Evolutionary conservation across 2,888 invertebrate genomes (phyloP), one percentile per base, ranked within the genome.

Genomic region (Scaptomyza reducta): DNA sequence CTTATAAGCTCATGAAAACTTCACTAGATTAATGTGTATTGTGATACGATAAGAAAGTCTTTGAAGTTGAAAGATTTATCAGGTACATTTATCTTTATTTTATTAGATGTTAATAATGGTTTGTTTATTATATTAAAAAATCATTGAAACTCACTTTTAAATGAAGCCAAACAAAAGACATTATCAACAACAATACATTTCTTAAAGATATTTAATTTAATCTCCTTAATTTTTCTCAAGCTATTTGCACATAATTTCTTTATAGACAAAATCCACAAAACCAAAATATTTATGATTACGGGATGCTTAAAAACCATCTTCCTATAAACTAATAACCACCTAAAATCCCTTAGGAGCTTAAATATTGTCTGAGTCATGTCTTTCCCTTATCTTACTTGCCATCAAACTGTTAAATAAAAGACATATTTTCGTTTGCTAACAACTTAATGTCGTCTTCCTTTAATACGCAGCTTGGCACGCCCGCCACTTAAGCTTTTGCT

Each of bases 401-500:
- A 35, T 31, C 6, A 44, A 41, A 41, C 41, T 41, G 46, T n/a
- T 6, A 9, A 27, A 31, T 14, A 18, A 1, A 16, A 13, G 4
- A 14, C 4, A 33, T 27, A 49, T 18, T 18, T 14, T 10, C 6
- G 7, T 27, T 13, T 10, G 3, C 35, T 11, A 31, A 13, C 45
- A 22, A n/a, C 27, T 27, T 10, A 51, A 18, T 51, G 35, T 27
- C 31, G 13, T 13, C 35, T 16, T 31, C 18, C 50, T 7, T 41
- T 18, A 33, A 58, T 50, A 10, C 42, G 29, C 38, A 22, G 11
- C 16, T 13, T 45, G 74, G 22, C 71, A 16, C 74, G 76, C 76
- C 74, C 76, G 31, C 22, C 61, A 60, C 72, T 74, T 71, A 42
- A 49, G 71, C 71, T 18, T 45, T 45, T 18, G 62, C 56, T 22